phyloP scores from a whole-genome alignment of 2,797 vertebrate genomes.

The Oreochromis grahami region DNA sequence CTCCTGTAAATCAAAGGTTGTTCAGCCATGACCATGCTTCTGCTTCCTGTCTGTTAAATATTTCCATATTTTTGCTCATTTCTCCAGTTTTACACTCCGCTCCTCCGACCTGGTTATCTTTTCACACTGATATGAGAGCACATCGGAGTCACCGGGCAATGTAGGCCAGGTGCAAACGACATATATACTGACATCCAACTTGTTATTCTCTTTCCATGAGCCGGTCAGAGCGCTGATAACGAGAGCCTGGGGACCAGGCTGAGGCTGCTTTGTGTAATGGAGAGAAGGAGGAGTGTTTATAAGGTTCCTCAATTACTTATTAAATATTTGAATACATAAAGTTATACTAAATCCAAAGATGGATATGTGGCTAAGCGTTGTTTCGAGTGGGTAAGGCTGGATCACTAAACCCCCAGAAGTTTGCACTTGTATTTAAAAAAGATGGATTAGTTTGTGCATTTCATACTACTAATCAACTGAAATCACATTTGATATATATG shows the following conservation, averaged over 20 bases:
- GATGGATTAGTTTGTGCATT: neutral
- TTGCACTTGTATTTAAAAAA: neutral
- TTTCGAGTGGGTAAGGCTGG: neutral
- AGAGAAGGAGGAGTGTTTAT: neutral
- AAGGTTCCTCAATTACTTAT: constrained; percentile 10
- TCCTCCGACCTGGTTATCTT: neutral
- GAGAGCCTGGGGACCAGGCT: constrained; percentile 51
- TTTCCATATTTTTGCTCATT: neutral
- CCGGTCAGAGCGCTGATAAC: constrained; percentile 47
- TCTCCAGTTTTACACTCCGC: neutral
- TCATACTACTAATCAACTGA: neutral
- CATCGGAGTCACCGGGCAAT: constrained; percentile 28
- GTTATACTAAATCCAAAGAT: neutral
- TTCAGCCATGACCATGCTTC: neutral
- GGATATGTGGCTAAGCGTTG: neutral
- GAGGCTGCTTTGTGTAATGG: neutral
- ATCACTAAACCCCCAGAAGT: neutral
- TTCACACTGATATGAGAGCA: constrained; percentile 19
- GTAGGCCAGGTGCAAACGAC: constrained; percentile 25
- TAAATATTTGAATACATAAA: neutral
- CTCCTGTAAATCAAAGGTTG: neutral
- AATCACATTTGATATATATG: neutral
- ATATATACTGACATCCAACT: constrained; percentile 48
- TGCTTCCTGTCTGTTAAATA: neutral
- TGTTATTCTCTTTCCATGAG: constrained; percentile 42